Percentiles rank a stretch among this genome's conserved stretches.
Evolutionary conservation across 2,888 invertebrate species (phyloP).

Genomic region (Sminthurides aquaticus): DNA sequence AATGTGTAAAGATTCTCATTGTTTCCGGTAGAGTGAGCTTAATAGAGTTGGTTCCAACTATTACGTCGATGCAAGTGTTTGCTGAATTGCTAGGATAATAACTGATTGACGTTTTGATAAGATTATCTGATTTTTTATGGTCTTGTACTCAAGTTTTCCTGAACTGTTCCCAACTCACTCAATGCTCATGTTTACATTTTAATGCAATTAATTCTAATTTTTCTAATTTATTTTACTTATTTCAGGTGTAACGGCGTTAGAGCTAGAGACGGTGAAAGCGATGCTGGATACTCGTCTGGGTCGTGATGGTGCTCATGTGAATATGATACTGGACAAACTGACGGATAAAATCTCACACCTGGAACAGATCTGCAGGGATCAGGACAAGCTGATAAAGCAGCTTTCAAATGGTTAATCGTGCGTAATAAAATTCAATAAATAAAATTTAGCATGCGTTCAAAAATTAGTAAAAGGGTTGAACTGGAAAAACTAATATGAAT

Average conservation of each 20-base stretch:
- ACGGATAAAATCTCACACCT: conserved; percentile 37
- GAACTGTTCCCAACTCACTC: too few relatives aligned
- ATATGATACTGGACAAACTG: conserved; percentile 35
- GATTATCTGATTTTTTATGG: too few relatives aligned
- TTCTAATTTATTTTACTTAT: conserved; percentile 2
- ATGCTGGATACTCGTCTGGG: conserved; percentile 32
- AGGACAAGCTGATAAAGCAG: conserved; percentile 30
- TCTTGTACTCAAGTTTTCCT: too few relatives aligned
- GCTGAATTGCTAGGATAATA: too few relatives aligned
- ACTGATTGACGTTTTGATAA: too few relatives aligned
- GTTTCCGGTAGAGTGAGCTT: too few relatives aligned
- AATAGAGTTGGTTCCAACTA: too few relatives aligned
- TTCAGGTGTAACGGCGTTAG: conserved; percentile 12
- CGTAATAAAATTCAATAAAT: not conserved
- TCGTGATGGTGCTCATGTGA: conserved; percentile 35
- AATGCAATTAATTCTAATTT: not conserved
- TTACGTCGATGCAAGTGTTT: too few relatives aligned
- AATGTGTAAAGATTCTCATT: too few relatives aligned
- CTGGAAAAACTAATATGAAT: too few relatives aligned
- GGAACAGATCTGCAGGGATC: conserved; percentile 37
- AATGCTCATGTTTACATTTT: not conserved
- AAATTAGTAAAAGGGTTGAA: too few relatives aligned
- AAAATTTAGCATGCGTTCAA: not conserved
- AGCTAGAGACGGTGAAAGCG: conserved; percentile 37
- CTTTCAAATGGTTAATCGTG: conserved; percentile 30